Conservation (phyloP, 2,888 invertebrate species). For the Amphipoea lucens region DNA sequence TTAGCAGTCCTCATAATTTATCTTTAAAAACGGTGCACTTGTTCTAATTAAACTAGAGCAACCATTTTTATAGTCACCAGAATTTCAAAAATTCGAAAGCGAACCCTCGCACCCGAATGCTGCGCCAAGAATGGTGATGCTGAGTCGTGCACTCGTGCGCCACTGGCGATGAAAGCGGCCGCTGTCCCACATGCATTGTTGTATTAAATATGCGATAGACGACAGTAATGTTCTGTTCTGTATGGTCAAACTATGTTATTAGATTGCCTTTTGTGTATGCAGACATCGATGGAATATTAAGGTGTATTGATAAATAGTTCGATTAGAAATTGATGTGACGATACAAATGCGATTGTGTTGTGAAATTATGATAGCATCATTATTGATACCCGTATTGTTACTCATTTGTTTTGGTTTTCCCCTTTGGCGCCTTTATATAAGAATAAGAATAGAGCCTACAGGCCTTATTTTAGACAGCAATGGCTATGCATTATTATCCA, state of each 20-base stretch:
- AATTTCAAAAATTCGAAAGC: slow-evolving; percentile 66
- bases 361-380: slow-evolving; percentile 26
- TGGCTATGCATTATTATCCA: background rate
- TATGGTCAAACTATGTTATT: slow-evolving; percentile 73
- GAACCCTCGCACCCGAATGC: slow-evolving; percentile 65
- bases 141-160: slow-evolving; percentile 62
- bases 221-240: slow-evolving; percentile 64
- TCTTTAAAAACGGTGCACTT: background rate
- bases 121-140: slow-evolving; percentile 71
- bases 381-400: slow-evolving; percentile 7
- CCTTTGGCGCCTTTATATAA: background rate
- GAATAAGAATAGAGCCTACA: no score
- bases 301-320: slow-evolving; percentile 55
- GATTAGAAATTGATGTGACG: slow-evolving; percentile 65
- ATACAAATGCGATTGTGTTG: slow-evolving; percentile 33
- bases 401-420: slow-evolving; percentile 1
- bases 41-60: slow-evolving; percentile 17
- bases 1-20: background rate
- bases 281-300: slow-evolving; percentile 68
- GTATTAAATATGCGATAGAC: slow-evolving; percentile 69
- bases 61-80: slow-evolving; percentile 39
- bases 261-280: slow-evolving; percentile 68
- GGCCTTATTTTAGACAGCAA: background rate
- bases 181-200: slow-evolving; percentile 76
- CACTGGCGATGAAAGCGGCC: slow-evolving; percentile 74